Conservation (phyloP, 2,888 invertebrate genomes). For the Thymelicus sylvestris region DNA sequence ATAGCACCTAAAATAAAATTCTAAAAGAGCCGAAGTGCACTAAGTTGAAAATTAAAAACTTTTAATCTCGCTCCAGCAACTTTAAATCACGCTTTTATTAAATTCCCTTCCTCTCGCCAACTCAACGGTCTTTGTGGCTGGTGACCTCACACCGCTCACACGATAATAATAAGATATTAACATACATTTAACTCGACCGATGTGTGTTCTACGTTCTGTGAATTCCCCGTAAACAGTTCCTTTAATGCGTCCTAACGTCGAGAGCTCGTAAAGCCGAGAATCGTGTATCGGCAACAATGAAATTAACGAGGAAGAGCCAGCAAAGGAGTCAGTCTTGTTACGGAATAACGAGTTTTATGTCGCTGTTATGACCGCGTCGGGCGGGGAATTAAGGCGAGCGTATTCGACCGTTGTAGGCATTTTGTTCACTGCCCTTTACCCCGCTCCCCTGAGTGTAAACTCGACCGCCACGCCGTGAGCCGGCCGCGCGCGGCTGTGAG, state of each 20-base stretch:
- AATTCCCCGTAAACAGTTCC: background rate
- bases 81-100: slow-evolving; percentile 2
- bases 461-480: no score
- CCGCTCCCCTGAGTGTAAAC: no score
- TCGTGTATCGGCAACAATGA: slow-evolving; percentile 39
- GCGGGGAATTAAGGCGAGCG: no score
- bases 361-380: slow-evolving; percentile 37
- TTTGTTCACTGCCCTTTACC: no score
- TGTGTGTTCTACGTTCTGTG: background rate
- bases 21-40: background rate
- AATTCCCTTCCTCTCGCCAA: background rate
- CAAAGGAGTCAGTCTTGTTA: slow-evolving; percentile 45
- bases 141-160: background rate
- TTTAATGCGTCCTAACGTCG: background rate
- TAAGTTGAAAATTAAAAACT: slow-evolving; percentile 5
- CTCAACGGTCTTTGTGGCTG: background rate
- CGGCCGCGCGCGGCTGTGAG: no score
- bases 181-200: background rate
- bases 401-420: no score
- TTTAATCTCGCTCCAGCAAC: slow-evolving; percentile 7
- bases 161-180: slow-evolving; percentile 13
- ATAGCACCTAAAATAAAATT: background rate
- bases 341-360: slow-evolving; percentile 47
- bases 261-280: slow-evolving; percentile 36
- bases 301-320: slow-evolving; percentile 36